These are phyloP conservation scores for Zeugodacus cucurbitae DNA, from an alignment of 1,140 invertebrate genomes.

Conservation along the genomic window DNA sequence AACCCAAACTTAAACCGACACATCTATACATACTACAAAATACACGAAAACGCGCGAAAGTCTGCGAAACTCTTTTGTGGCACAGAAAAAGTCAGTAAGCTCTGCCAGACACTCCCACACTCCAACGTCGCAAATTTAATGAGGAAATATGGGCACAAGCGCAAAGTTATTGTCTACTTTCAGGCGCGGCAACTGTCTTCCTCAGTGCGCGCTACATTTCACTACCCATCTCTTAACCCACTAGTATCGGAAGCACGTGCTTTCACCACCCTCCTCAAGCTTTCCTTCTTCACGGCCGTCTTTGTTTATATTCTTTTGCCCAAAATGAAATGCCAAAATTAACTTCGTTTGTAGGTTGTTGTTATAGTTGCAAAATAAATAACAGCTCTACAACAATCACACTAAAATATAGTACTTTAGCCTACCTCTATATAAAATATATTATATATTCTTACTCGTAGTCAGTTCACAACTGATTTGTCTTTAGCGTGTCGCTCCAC, in stretches of 20 bases:
- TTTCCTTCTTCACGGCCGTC: neutral
- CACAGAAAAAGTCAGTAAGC: neutral
- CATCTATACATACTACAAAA: neutral
- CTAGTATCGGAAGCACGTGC: neutral
- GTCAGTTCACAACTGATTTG: neutral
- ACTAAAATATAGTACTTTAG: neutral
- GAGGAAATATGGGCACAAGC: neutral
- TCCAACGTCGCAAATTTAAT: neutral
- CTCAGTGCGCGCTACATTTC: neutral
- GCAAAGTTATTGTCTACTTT: neutral
- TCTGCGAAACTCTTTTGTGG: neutral
- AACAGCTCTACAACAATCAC: neutral
- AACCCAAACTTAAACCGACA: neutral
- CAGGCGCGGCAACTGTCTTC: neutral
- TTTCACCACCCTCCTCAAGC: neutral
- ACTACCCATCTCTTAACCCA: neutral
- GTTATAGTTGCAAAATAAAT: slow-evolving; percentile 60
- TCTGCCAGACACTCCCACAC: slow-evolving; percentile 7
- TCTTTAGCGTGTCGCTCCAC: neutral
- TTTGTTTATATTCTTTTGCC: neutral
- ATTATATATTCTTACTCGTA: neutral
- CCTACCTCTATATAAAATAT: neutral
- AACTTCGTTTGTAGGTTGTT: slow-evolving; percentile 61
- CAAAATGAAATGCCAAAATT: slow-evolving; percentile 11
- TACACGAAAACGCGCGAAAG: neutral